These are phyloP conservation scores for Creontiades dilutus DNA, from an alignment of 2,888 invertebrate genomes.

Conservation along the genomic window DNA sequence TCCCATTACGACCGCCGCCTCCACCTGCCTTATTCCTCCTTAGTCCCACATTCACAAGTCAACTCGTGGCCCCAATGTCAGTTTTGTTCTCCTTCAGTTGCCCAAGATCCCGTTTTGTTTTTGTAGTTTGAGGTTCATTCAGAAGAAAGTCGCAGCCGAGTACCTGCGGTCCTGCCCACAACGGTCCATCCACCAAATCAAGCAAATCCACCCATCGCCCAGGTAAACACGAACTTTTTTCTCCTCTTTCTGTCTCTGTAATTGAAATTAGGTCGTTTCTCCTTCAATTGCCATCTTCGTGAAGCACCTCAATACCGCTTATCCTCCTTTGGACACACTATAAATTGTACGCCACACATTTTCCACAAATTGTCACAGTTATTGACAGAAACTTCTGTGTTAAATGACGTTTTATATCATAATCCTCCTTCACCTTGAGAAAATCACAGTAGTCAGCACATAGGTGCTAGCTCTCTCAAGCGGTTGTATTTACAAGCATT, in stretches of 20 bases:
- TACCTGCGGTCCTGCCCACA: conserved; percentile 67
- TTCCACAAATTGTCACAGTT: no score
- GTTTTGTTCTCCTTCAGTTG: background rate
- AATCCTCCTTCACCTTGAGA: no score
- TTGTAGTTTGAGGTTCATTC: conserved; percentile 69
- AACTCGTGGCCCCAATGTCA: background rate
- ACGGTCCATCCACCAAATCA: conserved; percentile 50
- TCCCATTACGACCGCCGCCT: conserved; percentile 47
- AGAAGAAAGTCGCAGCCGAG: conserved; percentile 68
- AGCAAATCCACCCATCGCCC: conserved; percentile 45
- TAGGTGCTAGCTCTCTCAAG: no score
- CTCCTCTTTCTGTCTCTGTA: background rate
- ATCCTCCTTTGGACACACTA: background rate
- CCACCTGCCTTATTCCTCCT: conserved; percentile 30
- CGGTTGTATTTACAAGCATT: no score
- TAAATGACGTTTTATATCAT: no score
- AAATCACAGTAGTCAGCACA: no score
- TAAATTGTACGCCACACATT: background rate
- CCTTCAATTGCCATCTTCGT: background rate
- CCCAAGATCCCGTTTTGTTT: background rate
- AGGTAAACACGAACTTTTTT: conserved; percentile 12
- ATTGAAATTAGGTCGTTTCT: background rate
- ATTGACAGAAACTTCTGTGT: no score
- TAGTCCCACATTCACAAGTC: conserved; percentile 9
- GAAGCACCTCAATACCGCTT: conserved; percentile 13